Base-by-base conservation (phyloP, 2,113 vertebrate genomes). In the Rhinogobius similis region DNA sequence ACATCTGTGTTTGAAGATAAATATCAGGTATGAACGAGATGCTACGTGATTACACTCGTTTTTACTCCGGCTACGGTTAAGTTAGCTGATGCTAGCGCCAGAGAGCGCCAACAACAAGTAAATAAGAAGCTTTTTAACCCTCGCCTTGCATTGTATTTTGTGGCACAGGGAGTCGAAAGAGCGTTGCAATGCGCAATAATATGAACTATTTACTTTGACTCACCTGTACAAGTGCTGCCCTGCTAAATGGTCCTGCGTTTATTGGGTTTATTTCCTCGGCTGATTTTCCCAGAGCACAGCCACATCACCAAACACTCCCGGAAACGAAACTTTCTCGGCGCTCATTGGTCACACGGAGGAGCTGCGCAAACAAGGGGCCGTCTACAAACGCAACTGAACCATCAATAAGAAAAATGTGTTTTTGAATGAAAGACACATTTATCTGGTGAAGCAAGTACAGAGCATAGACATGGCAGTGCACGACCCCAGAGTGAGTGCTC, bases 221-320 rank as follows among this genome's bases (percentile, higher is more conserved):
- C 70, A 94, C 93, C 92, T 88, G 86, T 84, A 7, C 10, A 63
- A 58, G 63, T 62, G 75, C 65, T 81, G 70, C 74, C 70, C 68
- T 64, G 75, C 67, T 81, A 59, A 76, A 77, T 46, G 43, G 70
- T 41, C 82, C 68, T 83, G 70, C 36, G 41, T 87, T 87, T 89
- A 80, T 86, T 74, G 68, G 70, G 53, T 84, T 65, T 82, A 87
- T 84, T 81, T 87, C 86, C 80, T 89, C 81, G 85, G 85, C 79
- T 82, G 88, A 84, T 86, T 89, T 89, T 87, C 46, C 18, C 73
- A 52, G 88, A 82, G 80, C 83, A 75, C 73, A 91, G 92, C 93
- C 93, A 94, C 93, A 92, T 94, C 93, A 93, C 88, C 93, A 92
- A 91, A 92, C 87, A 88, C 59, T 88, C 92, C 93, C 91, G 93